Conservation (phyloP, 1,140 invertebrate species). For the Eumeta japonica region DNA sequence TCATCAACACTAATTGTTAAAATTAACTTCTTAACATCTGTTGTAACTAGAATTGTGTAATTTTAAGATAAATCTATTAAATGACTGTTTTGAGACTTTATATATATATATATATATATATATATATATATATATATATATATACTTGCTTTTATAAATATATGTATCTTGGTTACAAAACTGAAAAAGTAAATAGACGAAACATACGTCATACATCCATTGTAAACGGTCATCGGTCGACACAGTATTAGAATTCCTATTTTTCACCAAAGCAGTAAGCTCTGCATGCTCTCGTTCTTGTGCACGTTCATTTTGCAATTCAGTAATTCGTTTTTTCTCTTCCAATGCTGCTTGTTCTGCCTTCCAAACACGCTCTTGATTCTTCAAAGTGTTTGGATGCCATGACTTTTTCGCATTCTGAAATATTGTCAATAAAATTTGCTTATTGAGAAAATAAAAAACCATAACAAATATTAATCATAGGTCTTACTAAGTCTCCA, state of each 20-base stretch:
- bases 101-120: too few relatives aligned
- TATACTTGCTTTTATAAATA: too few relatives aligned
- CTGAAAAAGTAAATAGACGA: too few relatives aligned
- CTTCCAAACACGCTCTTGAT: constrained; percentile 77
- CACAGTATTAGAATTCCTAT: constrained; percentile 54
- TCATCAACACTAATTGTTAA: too few relatives aligned
- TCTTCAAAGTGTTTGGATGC: constrained; percentile 77
- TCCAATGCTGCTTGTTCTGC: constrained; percentile 71
- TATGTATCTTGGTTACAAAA: too few relatives aligned
- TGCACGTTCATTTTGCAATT: constrained; percentile 67
- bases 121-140: too few relatives aligned
- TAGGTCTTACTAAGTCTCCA: constrained; percentile 58
- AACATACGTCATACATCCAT: constrained; percentile 87
- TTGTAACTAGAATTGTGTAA: too few relatives aligned
- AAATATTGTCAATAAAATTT: constrained; percentile 5
- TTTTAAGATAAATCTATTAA: too few relatives aligned
- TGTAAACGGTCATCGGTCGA: constrained; percentile 70
- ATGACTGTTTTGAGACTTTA: too few relatives aligned
- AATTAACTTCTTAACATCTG: too few relatives aligned
- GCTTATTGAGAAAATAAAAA: not conserved
- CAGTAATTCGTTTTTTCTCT: constrained; percentile 67
- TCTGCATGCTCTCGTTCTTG: constrained; percentile 67
- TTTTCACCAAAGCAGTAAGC: constrained; percentile 62
- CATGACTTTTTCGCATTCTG: constrained; percentile 78
- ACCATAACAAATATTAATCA: not conserved